A percentile compares a stretch with the other conserved stretches of the same genome.
Conservation (phyloP, 2,113 vertebrate genomes). For the Scomber colias region DNA sequence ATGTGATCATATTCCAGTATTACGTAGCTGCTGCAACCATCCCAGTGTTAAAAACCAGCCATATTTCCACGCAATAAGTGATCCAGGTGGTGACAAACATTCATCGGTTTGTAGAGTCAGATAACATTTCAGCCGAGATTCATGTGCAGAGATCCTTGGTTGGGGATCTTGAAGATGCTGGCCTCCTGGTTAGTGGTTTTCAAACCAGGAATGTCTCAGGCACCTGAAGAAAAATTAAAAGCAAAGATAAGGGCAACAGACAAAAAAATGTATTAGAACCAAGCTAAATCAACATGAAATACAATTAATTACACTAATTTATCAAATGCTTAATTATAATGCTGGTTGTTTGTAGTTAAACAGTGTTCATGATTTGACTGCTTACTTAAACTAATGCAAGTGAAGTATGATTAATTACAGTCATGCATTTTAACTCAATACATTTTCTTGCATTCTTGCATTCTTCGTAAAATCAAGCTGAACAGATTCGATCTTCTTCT, state of each 20-base stretch:
- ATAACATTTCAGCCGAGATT: background rate
- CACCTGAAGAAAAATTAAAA: conserved; percentile 58
- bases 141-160: background rate
- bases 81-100: conserved; percentile 17
- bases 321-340: conserved; percentile 24
- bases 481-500: conserved; percentile 42
- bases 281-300: conserved; percentile 8
- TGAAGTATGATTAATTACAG: conserved; percentile 41
- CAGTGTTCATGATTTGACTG: conserved; percentile 14
- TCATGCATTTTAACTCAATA: background rate
- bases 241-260: background rate
- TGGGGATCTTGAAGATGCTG: background rate
- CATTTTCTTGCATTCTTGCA: conserved; percentile 8
- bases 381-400: conserved; percentile 31
- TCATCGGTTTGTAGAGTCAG: conserved; percentile 32
- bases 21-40: background rate
- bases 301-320: conserved; percentile 25
- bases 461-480: conserved; percentile 37
- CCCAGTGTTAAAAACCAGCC: conserved; percentile 13
- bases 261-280: conserved; percentile 1
- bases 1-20: conserved; percentile 13
- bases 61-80: background rate
- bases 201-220: conserved; percentile 26
- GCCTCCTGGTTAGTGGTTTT: background rate
- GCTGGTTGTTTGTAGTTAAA: conserved; percentile 19